These are phyloP conservation scores for Leptothorax acervorum DNA, from an alignment of 2,888 invertebrate genomes.

Conservation along the genomic window DNA sequence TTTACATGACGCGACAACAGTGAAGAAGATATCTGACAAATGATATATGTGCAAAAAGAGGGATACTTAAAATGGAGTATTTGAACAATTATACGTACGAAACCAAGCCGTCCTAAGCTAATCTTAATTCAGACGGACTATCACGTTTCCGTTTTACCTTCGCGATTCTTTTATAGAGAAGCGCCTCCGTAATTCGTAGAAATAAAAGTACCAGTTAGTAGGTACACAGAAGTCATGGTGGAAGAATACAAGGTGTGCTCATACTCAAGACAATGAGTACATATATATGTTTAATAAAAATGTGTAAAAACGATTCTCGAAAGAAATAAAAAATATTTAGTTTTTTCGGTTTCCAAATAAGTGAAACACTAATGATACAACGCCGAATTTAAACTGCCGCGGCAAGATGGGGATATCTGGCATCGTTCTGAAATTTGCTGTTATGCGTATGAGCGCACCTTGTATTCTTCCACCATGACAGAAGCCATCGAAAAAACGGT, in stretches of 20 bases:
- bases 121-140: constrained; percentile 34
- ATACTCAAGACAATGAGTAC: too few species aligned
- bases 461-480: neutral
- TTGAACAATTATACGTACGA: constrained; percentile 18
- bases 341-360: too few species aligned
- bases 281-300: too few species aligned
- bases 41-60: constrained; percentile 2
- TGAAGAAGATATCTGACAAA: neutral
- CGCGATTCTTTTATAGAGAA: constrained; percentile 39
- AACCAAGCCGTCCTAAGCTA: constrained; percentile 61
- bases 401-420: too few species aligned
- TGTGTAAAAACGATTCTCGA: too few species aligned
- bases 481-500: constrained; percentile 38
- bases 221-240: too few species aligned
- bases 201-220: constrained; percentile 18
- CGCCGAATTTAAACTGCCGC: too few species aligned
- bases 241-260: too few species aligned
- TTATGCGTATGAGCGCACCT: too few species aligned
- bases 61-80: constrained; percentile 22
- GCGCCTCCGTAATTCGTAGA: constrained; percentile 13
- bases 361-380: too few species aligned
- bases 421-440: too few species aligned
- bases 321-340: too few species aligned
- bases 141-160: constrained; percentile 19
- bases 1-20: neutral